Evolutionary conservation across 64 coral and sea anemone species (phyloP), one percentile per base, ranked within the genome.

Genomic region (Montipora foliosa): DNA sequence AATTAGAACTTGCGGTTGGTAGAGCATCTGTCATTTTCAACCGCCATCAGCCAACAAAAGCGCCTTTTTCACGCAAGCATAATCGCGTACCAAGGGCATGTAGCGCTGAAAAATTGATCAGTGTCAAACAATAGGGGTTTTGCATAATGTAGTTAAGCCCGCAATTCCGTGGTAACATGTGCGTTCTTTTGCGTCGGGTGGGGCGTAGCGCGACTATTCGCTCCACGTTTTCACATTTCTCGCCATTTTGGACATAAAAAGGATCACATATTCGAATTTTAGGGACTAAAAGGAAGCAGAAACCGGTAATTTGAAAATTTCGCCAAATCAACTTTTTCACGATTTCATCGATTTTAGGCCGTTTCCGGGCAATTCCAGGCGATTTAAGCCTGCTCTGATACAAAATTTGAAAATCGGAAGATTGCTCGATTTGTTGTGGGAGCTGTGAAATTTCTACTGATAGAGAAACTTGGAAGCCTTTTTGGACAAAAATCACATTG

Each of bases 191-290:
- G 93, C 89, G 74, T 77, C 89, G 96, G 92, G 96, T 90, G 96
- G 96, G 89, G 92, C 93, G 93, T 47, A 90, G 87, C 76, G 82
- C 84, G 81, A 71, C 88, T 77, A 79, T 92, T 81, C 87, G 90
- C 74, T 84, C 74, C 87, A 88, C 89, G 88, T 91, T 97, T 97
- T 97, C 79, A 77, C 89, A 76, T 90, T 79, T 92, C 89, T 97
- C 96, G 96, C 96, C 96, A 97, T 97, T 97, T 97, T 97, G 95
- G 84, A 84, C 88, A 93, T 90, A 91, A 97, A 93, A 97, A 95
- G 84, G 88, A 91, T 75, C 58, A 97, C 87, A 91, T 97, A 92
- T 97, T 97, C 76, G 77, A 70, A 89, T 82, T 93, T 88, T 88
- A 87, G 87, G 64, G 37, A 72, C 59, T 71, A 50, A 29, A 69